Conservation (phyloP, 2,888 invertebrate species). For the Saturnia pavonia region DNA sequence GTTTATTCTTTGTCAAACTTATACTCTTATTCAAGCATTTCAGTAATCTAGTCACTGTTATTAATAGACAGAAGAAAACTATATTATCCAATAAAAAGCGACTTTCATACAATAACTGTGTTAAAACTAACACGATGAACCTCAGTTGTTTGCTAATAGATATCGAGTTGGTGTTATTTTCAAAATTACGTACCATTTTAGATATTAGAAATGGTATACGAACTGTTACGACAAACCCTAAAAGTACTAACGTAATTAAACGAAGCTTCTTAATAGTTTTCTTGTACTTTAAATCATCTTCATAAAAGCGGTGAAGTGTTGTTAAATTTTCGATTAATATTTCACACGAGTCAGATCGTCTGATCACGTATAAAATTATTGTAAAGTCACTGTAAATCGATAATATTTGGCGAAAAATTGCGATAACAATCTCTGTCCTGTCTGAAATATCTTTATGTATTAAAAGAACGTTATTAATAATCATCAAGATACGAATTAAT, state of each 20-base stretch:
- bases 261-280: not conserved
- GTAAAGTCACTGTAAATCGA: not conserved
- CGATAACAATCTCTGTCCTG: not conserved
- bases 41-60: not conserved
- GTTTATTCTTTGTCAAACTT: not conserved
- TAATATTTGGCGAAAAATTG: not conserved
- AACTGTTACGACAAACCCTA: not conserved
- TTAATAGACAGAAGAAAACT: not conserved
- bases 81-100: not conserved
- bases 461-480: not conserved
- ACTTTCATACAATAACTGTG: not conserved
- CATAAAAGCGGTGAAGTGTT: not conserved
- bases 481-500: not conserved
- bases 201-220: not conserved
- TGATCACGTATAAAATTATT: not conserved
- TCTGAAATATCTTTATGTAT: not conserved
- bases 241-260: not conserved
- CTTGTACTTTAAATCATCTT: conserved; percentile 6
- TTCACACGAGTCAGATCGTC: not conserved
- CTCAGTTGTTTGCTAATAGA: not conserved
- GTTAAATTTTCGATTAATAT: conserved; percentile 3
- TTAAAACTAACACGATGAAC: not conserved
- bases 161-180: not conserved
- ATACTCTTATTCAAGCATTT: not conserved
- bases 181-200: not conserved